A percentile compares a stretch with the other conserved stretches of the same genome.
These are phyloP conservation scores for Brachionus calyciflorus DNA, from an alignment of 1,140 invertebrate genomes.

Conservation along the genomic window DNA sequence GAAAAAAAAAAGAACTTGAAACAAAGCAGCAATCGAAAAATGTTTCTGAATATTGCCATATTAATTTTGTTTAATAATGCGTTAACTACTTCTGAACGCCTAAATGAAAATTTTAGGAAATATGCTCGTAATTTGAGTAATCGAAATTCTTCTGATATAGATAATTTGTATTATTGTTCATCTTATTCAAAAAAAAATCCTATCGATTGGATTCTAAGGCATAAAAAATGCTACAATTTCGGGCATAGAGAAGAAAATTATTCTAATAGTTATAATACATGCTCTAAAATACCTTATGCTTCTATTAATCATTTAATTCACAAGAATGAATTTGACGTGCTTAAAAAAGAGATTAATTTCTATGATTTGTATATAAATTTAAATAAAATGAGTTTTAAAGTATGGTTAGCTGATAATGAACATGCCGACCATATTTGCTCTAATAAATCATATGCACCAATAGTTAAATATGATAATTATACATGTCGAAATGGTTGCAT, in stretches of 20 bases:
- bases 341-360: conserved; percentile 25
- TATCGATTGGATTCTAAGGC: conserved; percentile 29
- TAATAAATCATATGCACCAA: conserved; percentile 25
- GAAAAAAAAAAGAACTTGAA: too few relatives aligned
- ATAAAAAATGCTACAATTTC: conserved; percentile 42
- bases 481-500: conserved; percentile 5
- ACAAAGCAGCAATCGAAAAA: too few relatives aligned
- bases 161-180: conserved; percentile 27
- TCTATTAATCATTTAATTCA: conserved; percentile 29
- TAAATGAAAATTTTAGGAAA: too few relatives aligned
- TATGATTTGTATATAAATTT: not conserved
- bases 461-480: not conserved
- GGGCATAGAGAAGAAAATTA: not conserved
- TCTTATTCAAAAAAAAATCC: conserved; percentile 22
- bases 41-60: too few relatives aligned
- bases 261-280: not conserved
- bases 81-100: too few relatives aligned
- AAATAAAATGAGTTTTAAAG: not conserved
- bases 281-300: conserved; percentile 5
- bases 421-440: conserved; percentile 21
- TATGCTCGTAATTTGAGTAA: too few relatives aligned
- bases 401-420: conserved; percentile 39
- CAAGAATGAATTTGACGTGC: conserved; percentile 31
- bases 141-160: too few relatives aligned
- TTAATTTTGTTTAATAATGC: too few relatives aligned